These are phyloP conservation scores for Columba guinea DNA, from an alignment of 2,797 vertebrate genomes.

Conservation along the genomic window DNA sequence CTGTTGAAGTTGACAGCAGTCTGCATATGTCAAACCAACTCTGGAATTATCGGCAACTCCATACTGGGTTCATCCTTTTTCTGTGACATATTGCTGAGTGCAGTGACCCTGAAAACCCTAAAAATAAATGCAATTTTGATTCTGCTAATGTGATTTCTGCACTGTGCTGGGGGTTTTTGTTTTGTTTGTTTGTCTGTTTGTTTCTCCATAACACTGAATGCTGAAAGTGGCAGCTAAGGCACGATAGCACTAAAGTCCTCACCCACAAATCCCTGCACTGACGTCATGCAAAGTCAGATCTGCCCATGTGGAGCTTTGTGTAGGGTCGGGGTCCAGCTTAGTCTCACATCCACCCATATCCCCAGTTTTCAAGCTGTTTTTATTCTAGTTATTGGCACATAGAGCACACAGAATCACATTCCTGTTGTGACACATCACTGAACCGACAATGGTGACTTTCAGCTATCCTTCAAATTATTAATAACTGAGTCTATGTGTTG, in stretches of 20 bases:
- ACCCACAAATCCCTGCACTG: not conserved
- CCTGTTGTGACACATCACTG: not conserved
- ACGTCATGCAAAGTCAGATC: not conserved
- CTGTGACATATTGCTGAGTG: not conserved
- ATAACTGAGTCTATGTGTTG: not conserved
- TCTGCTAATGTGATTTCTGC: constrained; percentile 14
- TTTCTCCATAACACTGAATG: not conserved
- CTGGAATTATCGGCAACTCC: constrained; percentile 38
- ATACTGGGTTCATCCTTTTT: constrained; percentile 27
- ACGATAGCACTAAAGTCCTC: not conserved
- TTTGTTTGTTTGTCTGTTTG: too few species aligned
- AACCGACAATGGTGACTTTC: not conserved
- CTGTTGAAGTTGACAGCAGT: constrained; percentile 34
- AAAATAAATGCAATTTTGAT: constrained; percentile 46
- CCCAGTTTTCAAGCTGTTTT: not conserved
- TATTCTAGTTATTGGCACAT: not conserved
- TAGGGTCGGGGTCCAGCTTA: fast-evolving
- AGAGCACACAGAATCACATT: not conserved
- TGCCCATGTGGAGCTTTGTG: not conserved
- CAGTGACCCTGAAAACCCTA: constrained; percentile 17
- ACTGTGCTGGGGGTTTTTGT: not conserved
- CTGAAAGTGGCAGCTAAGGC: not conserved
- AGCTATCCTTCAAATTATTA: not conserved
- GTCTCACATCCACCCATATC: not conserved
- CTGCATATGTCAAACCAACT: constrained; percentile 28